A percentile compares a stretch with the other conserved stretches of the same genome.
These are phyloP conservation scores for Ceratosolen fusciceps DNA, from an alignment of 1,140 invertebrate species.

Conservation along the genomic window DNA sequence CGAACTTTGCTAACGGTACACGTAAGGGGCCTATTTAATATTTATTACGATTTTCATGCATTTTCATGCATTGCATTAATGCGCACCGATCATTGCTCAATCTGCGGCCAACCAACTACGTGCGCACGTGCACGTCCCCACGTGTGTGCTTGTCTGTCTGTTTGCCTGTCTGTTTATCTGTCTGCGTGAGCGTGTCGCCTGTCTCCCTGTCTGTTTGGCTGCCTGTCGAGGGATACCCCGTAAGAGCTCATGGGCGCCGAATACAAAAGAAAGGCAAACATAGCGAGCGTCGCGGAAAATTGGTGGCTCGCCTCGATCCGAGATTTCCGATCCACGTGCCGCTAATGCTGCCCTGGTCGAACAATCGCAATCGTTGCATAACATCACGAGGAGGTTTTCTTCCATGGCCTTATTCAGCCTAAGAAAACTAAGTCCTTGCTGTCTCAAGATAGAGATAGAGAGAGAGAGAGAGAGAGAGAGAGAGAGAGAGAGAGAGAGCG, in stretches of 20 bases:
- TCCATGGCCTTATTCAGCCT: no score
- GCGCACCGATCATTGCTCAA: slow-evolving; percentile 28
- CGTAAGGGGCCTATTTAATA: slow-evolving; percentile 23
- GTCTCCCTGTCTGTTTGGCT: no score
- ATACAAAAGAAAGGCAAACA: not conserved
- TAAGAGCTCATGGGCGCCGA: not conserved
- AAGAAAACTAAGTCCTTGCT: no score
- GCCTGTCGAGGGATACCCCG: not conserved
- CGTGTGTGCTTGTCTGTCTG: no score
- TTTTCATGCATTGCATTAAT: slow-evolving; percentile 36
- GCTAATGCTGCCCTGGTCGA: no score
- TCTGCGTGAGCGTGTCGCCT: no score
- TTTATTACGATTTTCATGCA: slow-evolving; percentile 40
- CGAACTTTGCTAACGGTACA: slow-evolving; percentile 11
- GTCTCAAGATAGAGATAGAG: no score
- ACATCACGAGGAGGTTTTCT: no score
- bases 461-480: no score
- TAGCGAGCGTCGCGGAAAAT: not conserved
- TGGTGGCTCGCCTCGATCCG: not conserved
- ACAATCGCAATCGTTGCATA: not conserved
- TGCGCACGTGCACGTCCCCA: no score
- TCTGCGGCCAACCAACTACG: not conserved
- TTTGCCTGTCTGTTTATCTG: no score
- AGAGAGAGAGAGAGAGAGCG: no score
- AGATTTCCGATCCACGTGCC: not conserved